Percentiles rank a stretch among this genome's conserved stretches.
These are phyloP conservation scores for Saiga tatarica DNA, from an alignment of 2,113 vertebrate species.

Conservation along the genomic window DNA sequence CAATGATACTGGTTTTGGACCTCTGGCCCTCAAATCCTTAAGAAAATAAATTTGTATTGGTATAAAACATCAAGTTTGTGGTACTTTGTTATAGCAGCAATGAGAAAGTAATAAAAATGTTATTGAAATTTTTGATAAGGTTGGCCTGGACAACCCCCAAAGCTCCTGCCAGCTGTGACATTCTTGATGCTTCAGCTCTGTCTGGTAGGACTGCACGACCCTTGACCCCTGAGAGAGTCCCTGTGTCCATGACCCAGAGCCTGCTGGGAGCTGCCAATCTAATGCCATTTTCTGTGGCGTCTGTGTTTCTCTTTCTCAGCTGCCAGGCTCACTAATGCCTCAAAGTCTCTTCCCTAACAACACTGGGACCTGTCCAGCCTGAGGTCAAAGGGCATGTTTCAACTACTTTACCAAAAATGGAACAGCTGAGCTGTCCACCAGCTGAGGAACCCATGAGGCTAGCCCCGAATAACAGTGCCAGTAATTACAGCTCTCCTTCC, in stretches of 20 bases:
- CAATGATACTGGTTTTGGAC: background rate
- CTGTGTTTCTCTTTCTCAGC: background rate
- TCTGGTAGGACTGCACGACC: background rate
- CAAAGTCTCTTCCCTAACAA: background rate
- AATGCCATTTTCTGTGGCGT: background rate
- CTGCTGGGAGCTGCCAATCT: background rate
- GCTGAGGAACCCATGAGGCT: background rate
- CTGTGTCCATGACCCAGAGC: background rate
- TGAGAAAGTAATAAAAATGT: background rate
- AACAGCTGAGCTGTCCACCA: background rate
- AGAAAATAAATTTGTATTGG: background rate
- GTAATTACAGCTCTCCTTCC: background rate
- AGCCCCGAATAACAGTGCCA: background rate
- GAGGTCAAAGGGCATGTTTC: background rate
- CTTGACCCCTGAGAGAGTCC: background rate
- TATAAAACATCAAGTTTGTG: background rate
- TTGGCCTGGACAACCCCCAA: background rate
- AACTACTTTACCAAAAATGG: background rate
- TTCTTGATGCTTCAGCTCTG: background rate
- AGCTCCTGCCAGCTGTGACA: background rate
- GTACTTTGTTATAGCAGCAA: background rate
- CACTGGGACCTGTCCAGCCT: background rate
- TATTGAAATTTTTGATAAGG: background rate
- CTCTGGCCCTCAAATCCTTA: background rate
- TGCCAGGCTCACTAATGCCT: background rate